phyloP scores from a whole-genome alignment of 30 jellyfish, hydroid and myxozoan species.

The Cassiopea andromeda region DNA sequence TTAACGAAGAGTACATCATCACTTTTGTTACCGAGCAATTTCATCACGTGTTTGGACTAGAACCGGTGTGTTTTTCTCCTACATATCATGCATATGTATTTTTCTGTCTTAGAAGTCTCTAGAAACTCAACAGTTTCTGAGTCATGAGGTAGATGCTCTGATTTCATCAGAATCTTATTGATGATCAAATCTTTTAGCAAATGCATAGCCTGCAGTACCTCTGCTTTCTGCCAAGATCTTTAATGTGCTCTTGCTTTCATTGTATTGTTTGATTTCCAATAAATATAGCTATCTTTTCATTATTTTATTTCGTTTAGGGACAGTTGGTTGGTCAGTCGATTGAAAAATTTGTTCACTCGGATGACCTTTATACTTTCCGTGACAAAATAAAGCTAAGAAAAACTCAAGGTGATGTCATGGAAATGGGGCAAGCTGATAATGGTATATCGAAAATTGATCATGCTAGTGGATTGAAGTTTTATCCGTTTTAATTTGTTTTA shows the following conservation, averaged over 20 bases:
- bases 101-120: too few relatives aligned
- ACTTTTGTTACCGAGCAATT: constrained; percentile 25
- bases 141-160: too few relatives aligned
- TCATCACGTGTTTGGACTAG: constrained; percentile 37
- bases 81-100: too few relatives aligned
- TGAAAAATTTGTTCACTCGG: constrained; percentile 33
- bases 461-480: neutral
- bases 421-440: neutral
- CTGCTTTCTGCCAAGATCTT: too few relatives aligned
- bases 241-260: too few relatives aligned
- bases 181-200: too few relatives aligned
- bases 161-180: too few relatives aligned
- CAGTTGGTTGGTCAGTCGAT: constrained; percentile 35
- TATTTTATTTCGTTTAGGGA: neutral
- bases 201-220: too few relatives aligned
- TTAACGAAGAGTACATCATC: constrained; percentile 10
- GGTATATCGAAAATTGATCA: neutral
- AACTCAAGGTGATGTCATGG: neutral
- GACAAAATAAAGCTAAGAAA: neutral
- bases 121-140: too few relatives aligned
- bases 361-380: constrained; percentile 14
- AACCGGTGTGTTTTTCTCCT: constrained; percentile 6
- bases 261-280: too few relatives aligned
- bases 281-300: too few relatives aligned
- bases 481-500: neutral